Base-by-base conservation (phyloP, 2,888 invertebrate species). In the Lomographa bimaculata region DNA sequence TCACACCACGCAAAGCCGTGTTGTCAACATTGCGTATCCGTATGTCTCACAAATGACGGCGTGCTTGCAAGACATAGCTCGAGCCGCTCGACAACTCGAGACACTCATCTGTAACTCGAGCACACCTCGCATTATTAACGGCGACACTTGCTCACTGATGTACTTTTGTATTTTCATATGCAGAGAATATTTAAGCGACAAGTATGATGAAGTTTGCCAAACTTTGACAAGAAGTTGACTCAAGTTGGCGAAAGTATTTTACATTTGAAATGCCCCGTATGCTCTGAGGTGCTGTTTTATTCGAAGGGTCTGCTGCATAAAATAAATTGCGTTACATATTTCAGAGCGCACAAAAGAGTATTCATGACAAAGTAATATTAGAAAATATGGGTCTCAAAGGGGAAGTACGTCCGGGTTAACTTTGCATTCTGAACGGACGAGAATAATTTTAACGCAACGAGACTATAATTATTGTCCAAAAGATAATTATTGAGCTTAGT, bases 101-200 rank as follows among this genome's bases (percentile, higher is more conserved):
- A 40, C 46, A 47, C 49, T 51, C 54, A 42, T 49, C 43, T 42
- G 43, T 47, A 39, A 41, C 32, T 37, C 36, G 12, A 20, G 18
- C 29, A 23, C 36, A 41, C 40, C 43, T 25, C 33, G 32, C 46
- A 46, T 54, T 54, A 50, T 44, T 48, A 54, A 54, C 46, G 39
- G 39, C 44, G 39, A 46, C 48, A 50, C 48, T 50, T 44, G 44
- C 50, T 46, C 34, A 37, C 47, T 43, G 46, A 36, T 41, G 46
- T 41, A 35, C 40, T 36, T 37, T 28, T 47, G 33, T 46, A 34
- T 36, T 45, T 46, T 42, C 40, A 42, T 44, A 53, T 48, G 46
- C 50, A 46, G 43, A 43, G 17, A 36, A 36, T 32, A 20, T 21
- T 29, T 16, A 20, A 17, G 21, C 2, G 16, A 10, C 21, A 14